Evolutionary conservation across 2,113 vertebrate genomes (phyloP).

Genomic region (Tricholaema leucomelas): DNA sequence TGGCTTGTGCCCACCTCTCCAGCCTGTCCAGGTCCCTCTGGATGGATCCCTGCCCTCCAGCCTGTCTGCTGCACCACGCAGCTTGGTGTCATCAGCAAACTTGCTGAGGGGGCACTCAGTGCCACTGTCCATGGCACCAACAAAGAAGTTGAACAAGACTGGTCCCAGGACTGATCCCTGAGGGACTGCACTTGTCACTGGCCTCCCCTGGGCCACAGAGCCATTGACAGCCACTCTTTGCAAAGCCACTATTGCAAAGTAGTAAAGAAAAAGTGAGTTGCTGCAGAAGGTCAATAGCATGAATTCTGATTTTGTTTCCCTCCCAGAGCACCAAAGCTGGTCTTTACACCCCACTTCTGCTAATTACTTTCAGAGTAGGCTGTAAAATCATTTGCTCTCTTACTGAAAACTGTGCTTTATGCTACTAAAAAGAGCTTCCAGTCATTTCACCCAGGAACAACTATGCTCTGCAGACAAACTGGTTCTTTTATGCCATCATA

Average conservation of each 20-base stretch:
- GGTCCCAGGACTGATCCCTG: too few relatives aligned
- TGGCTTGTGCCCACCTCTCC: too few relatives aligned
- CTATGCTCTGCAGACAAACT: not conserved
- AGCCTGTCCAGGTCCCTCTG: too few relatives aligned
- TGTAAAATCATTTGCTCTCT: constrained; percentile 1
- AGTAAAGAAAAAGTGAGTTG: constrained; percentile 35
- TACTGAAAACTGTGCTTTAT: not conserved
- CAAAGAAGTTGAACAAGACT: too few relatives aligned
- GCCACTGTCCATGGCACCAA: too few relatives aligned
- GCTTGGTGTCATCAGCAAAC: too few relatives aligned
- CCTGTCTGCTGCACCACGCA: too few relatives aligned
- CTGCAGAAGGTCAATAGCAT: constrained; percentile 53
- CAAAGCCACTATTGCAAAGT: constrained; percentile 3
- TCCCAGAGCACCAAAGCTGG: not conserved
- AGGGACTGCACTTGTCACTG: too few relatives aligned
- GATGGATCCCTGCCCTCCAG: too few relatives aligned
- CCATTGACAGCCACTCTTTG: too few relatives aligned
- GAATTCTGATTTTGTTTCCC: constrained; percentile 51
- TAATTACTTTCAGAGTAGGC: constrained; percentile 34
- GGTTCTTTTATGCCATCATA: not conserved
- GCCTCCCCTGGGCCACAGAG: too few relatives aligned
- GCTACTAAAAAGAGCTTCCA: constrained; percentile 10
- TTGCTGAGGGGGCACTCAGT: too few relatives aligned
- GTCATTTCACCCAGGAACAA: not conserved
- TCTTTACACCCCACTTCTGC: constrained; percentile 28